phyloP scores from a whole-genome alignment of 2,797 vertebrate species.

The Nothura maculosa region DNA sequence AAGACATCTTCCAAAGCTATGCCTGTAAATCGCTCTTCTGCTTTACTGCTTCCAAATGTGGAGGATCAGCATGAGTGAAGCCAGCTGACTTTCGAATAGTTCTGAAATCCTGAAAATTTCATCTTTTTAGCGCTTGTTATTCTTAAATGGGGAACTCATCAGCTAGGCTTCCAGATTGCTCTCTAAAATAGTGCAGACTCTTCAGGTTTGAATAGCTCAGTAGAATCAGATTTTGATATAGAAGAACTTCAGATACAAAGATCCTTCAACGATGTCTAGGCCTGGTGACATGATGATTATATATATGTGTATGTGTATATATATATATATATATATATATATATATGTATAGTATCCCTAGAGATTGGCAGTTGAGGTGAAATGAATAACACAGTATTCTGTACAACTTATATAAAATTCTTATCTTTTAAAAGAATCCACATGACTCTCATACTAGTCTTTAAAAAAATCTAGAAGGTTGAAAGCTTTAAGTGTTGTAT shows the following conservation, averaged over 20 bases:
- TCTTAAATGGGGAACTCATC: not conserved
- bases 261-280: not conserved
- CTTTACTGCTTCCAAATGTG: not conserved
- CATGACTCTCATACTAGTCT: not conserved
- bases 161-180: not conserved
- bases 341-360: constrained; percentile 7
- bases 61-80: not conserved
- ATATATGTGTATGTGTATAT: not conserved
- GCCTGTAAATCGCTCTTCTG: not conserved
- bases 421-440: not conserved
- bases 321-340: too few relatives aligned
- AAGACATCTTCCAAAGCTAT: not conserved
- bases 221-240: constrained; percentile 21
- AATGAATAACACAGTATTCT: not conserved
- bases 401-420: not conserved
- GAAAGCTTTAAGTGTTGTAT: not conserved
- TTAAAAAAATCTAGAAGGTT: not conserved
- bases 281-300: not conserved
- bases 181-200: not conserved
- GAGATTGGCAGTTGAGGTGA: not conserved
- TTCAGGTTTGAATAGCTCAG: constrained; percentile 37
- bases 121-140: not conserved
- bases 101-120: not conserved
- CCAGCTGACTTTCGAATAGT: not conserved
- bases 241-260: constrained; percentile 19